Evolutionary conservation across 2,888 invertebrate genomes (phyloP), one percentile per base, ranked within the genome.

Genomic region (Anorthoa munda): DNA sequence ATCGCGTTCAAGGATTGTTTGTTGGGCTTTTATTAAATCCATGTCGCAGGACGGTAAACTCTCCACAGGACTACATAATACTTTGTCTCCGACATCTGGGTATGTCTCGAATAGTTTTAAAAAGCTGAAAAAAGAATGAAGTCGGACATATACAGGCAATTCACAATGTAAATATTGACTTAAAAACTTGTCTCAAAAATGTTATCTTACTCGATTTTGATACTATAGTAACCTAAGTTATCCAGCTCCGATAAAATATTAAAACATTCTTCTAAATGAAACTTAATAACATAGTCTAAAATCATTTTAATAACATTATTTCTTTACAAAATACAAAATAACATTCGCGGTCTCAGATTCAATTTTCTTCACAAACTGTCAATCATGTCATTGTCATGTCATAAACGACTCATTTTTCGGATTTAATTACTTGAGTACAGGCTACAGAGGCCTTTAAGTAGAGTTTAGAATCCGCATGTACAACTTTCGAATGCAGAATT

Each of bases 61-160:
- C 66, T 96, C 92, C 67, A 97, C 95, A 0, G 98, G 98, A 79
- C 95, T 95, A 72, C 97, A 97, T 73, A 98, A 93, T 67, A 98
- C 96, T 86, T 97, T 97, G 87, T 97, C 97, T 26, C 97, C 98
- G 45, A 97, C 94, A 83, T 97, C 97, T 46, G 97, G 97, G 90
- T 97, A 97, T 64, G 96, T 96, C 92, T 98, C 98, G 90, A 97
- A 97, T 66, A 98, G 91, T 82, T 97, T 97, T 77, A 97, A 93
- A 90, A 98, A 98, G 91, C 98, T 98, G 90, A 45, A 97, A 96
- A 84, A 46, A 58, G 61, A 69, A 5, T 46, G 66, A 50, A 70
- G 17, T 13, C 2, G 1, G 21, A 18, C 2, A 23, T 17, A 12
- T 2, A 4, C 0, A 45, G 1, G 12, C 2, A 39, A 60, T 50